Base-by-base conservation (phyloP, 2,797 vertebrate genomes). In the Hirundo rustica region DNA sequence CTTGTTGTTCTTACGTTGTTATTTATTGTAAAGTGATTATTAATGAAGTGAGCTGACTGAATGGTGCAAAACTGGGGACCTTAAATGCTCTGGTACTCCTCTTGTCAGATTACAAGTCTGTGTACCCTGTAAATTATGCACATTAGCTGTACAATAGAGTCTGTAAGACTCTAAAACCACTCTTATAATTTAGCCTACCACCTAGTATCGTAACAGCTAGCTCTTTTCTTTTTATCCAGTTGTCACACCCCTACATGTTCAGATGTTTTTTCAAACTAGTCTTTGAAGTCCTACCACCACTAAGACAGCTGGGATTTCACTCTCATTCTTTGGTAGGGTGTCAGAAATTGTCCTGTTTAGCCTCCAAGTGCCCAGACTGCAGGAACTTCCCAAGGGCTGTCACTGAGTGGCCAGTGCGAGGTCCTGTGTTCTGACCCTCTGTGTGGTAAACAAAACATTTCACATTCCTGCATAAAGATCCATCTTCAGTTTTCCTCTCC, bases 361-460 rank as follows among this genome's bases (percentile, higher is more conserved):
- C 40, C n/a, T 91, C 50, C 1, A 18, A 68, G 34, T 13, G 50
- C 19, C 19, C 85, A 88, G 30, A 32, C 9, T 1, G 1, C 34
- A 66, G 47, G 54, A 92, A 20, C 17, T 76, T 91, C 60, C 53
- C 29, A 23, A 53, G 22, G 40, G 13, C 48, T 13, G 16, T 12
- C 42, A 76, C 55, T 1, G 3, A 51, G 21, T 7, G 54, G 54
- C 16, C 42, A 8, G 13, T 20, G 50, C 22, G 40, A 88, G 13
- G 23, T 61, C 57, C 78, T 0, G 0, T 0, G 3, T 71, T 67
- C 54, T 42, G 34, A 71, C 16, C 3, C 10, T 51, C 61, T 30
- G 7, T 6, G 16, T 2, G 0, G 19, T 23, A 32, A 88, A 80
- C 26, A 77, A 61, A 87, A 55, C 40, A 68, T 54, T 85, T 60